These are phyloP conservation scores for Hapalemur alaotrensis DNA, from an alignment of 2,797 vertebrate species.

Conservation along the genomic window DNA sequence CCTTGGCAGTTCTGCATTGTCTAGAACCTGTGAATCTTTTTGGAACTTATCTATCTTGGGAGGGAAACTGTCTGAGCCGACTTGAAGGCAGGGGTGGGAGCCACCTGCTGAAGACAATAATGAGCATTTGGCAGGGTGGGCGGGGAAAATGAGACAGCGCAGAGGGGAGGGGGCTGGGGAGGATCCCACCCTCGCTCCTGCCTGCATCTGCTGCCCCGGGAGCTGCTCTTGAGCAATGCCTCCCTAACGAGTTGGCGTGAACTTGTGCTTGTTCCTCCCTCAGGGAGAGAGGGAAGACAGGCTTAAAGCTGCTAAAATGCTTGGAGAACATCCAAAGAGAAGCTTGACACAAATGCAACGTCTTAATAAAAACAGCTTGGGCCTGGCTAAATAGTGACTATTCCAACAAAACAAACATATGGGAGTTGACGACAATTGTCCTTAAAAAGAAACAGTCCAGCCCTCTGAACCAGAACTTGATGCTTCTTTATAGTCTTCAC, in stretches of 20 bases:
- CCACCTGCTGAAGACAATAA: slow-evolving; percentile 65
- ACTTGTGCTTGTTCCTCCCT: slow-evolving; percentile 55
- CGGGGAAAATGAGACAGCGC: slow-evolving; percentile 55
- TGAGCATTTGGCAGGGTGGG: slow-evolving; percentile 75
- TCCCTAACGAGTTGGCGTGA: slow-evolving; percentile 54
- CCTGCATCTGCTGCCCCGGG: slow-evolving; percentile 50
- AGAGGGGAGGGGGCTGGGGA: slow-evolving; percentile 36
- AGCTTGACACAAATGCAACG: slow-evolving; percentile 40
- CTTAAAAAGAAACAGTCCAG: background rate
- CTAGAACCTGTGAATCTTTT: slow-evolving; percentile 38
- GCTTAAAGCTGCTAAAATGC: slow-evolving; percentile 52
- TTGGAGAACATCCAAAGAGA: slow-evolving; percentile 55
- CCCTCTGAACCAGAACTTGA: background rate
- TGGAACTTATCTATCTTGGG: slow-evolving; percentile 28
- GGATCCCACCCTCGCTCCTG: slow-evolving; percentile 23
- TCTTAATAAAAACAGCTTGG: slow-evolving; percentile 50
- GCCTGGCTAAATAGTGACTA: slow-evolving; percentile 45
- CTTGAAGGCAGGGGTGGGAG: slow-evolving; percentile 63
- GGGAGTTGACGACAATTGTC: background rate
- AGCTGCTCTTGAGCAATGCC: slow-evolving; percentile 63
- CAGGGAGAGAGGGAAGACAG: slow-evolving; percentile 51
- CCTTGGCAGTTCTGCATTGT: background rate
- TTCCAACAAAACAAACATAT: slow-evolving; percentile 59
- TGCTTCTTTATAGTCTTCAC: background rate
- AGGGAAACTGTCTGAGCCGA: slow-evolving; percentile 51